Evolutionary conservation across 1,140 invertebrate genomes (phyloP).

Genomic region (Drosophila busckii): DNA sequence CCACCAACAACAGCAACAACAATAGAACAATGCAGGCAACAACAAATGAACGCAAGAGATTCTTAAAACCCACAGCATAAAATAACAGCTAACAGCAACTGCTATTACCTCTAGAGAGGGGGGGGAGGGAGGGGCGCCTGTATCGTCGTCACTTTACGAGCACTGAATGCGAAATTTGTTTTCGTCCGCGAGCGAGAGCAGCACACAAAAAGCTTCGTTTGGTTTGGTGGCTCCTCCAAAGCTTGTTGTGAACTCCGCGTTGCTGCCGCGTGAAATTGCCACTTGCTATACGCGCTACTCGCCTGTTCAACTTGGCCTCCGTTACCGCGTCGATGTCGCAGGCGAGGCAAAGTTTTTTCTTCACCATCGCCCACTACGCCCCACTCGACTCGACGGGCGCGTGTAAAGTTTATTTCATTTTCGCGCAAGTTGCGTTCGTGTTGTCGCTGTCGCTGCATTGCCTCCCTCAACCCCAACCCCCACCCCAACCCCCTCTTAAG

Average conservation of each 20-base stretch:
- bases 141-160: constrained; percentile 62
- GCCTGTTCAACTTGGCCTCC: constrained; percentile 75
- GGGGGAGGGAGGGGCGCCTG: no score
- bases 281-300: constrained; percentile 69
- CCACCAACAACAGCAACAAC: constrained; percentile 14
- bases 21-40: constrained; percentile 33
- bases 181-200: no score
- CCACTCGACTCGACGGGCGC: constrained; percentile 6
- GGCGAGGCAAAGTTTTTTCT: constrained; percentile 11
- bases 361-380: constrained; percentile 4
- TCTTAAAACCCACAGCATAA: constrained; percentile 73
- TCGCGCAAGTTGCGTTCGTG: constrained; percentile 66
- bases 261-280: constrained; percentile 72
- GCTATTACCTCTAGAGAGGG: background rate
- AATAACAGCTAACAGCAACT: constrained; percentile 51
- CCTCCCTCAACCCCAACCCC: background rate
- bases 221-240: background rate
- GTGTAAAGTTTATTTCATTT: constrained; percentile 76
- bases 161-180: constrained; percentile 75
- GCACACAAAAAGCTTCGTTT: no score
- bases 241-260: constrained; percentile 20
- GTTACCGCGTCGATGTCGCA: constrained; percentile 54
- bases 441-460: constrained; percentile 41
- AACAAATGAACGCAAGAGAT: constrained; percentile 57
- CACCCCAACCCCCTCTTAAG: background rate